phyloP scores from a whole-genome alignment of 2,888 invertebrate species.

The Tigriopus californicus region DNA sequence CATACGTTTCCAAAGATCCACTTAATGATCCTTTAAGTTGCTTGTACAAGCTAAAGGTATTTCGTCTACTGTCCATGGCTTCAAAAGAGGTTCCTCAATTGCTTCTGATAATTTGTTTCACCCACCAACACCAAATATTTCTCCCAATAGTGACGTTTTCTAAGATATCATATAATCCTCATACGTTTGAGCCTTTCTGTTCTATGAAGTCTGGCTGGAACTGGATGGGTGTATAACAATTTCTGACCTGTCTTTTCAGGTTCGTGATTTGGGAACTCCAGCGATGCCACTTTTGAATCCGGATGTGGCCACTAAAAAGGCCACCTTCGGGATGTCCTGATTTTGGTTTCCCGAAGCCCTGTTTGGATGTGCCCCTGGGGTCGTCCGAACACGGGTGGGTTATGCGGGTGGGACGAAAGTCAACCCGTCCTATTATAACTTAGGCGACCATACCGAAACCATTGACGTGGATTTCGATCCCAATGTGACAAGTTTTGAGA shows the following conservation, averaged over 20 bases:
- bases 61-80: too few species aligned
- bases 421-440: slow-evolving; percentile 60
- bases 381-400: slow-evolving; percentile 77
- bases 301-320: slow-evolving; percentile 31
- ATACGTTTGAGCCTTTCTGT: too few species aligned
- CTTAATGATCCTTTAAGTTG: neutral
- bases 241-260: neutral
- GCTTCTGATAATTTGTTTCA: too few species aligned
- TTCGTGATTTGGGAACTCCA: neutral
- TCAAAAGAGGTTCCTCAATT: too few species aligned
- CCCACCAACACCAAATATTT: too few species aligned
- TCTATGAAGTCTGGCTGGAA: too few species aligned
- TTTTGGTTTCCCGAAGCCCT: slow-evolving; percentile 79
- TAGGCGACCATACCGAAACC: slow-evolving; percentile 91
- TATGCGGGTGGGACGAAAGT: slow-evolving; percentile 68
- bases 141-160: too few species aligned
- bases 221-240: too few species aligned
- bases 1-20: neutral
- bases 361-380: slow-evolving; percentile 51
- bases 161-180: too few species aligned
- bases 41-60: neutral
- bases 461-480: slow-evolving; percentile 81
- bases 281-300: neutral
- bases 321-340: slow-evolving; percentile 82
- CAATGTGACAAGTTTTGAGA: slow-evolving; percentile 46